phyloP scores from a whole-genome alignment of 1,140 invertebrate genomes.

The Berghia stephanieae region DNA sequence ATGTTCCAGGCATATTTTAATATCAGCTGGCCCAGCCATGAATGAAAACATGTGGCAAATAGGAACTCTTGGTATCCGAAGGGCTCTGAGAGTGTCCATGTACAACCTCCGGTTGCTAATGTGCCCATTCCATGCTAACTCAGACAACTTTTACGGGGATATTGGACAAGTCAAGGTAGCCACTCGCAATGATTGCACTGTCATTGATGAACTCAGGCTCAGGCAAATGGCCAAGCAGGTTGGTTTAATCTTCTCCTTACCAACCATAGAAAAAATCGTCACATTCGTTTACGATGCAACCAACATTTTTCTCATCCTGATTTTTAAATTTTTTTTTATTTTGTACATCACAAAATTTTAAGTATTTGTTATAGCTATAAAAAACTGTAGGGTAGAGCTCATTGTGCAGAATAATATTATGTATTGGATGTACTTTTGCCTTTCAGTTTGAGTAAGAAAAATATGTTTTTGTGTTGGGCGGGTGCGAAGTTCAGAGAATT shows the following conservation, averaged over 20 bases:
- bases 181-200: conserved; percentile 83
- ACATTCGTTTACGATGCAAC: too few species aligned
- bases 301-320: too few species aligned
- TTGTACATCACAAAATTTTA: too few species aligned
- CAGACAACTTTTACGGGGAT: conserved; percentile 92
- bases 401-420: too few species aligned
- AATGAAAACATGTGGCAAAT: conserved; percentile 87
- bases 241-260: too few species aligned
- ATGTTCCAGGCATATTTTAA: conserved; percentile 78
- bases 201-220: conserved; percentile 82
- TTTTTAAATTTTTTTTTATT: too few species aligned
- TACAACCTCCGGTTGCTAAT: conserved; percentile 85
- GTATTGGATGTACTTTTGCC: too few species aligned
- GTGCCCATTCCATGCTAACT: conserved; percentile 85
- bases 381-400: not conserved
- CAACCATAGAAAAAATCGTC: too few species aligned
- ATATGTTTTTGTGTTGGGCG: too few species aligned
- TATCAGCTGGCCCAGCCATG: conserved; percentile 82
- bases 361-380: too few species aligned
- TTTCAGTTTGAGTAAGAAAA: too few species aligned
- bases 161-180: conserved; percentile 92
- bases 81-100: conserved; percentile 83
- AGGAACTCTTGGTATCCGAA: conserved; percentile 79
- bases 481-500: too few species aligned
- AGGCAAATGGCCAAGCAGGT: conserved; percentile 87